A percentile compares a stretch with the other conserved stretches of the same genome.
Conservation (phyloP, 1,140 invertebrate genomes). For the Capitella teleta region DNA sequence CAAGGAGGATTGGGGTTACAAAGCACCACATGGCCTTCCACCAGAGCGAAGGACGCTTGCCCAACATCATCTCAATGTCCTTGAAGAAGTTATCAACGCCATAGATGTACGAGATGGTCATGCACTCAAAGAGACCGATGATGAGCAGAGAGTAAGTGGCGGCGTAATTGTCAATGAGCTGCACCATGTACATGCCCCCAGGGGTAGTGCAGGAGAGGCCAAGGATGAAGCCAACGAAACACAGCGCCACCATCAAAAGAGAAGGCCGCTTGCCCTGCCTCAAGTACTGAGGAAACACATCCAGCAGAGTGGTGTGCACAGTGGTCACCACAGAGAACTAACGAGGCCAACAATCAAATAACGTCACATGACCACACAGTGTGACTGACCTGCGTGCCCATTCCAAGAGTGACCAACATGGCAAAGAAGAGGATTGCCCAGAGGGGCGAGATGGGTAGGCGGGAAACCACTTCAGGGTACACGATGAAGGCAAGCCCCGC, state of each 20-base stretch:
- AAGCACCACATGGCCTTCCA: constrained; percentile 71
- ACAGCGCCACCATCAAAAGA: constrained; percentile 10
- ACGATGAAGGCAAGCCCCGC: constrained; percentile 91
- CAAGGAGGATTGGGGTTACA: constrained; percentile 62
- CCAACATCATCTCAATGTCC: constrained; percentile 35
- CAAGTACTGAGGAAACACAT: constrained; percentile 14
- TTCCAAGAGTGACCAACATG: constrained; percentile 85
- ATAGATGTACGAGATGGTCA: constrained; percentile 70
- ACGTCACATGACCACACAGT: neutral
- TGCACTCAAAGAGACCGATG: constrained; percentile 54
- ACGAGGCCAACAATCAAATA: neutral
- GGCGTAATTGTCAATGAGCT: constrained; percentile 73
- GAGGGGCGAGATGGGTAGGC: constrained; percentile 80
- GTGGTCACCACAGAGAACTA: constrained; percentile 19
- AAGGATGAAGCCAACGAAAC: constrained; percentile 13
- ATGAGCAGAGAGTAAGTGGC: constrained; percentile 73
- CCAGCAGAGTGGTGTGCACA: constrained; percentile 17
- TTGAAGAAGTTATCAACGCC: constrained; percentile 28
- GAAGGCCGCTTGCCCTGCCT: constrained; percentile 4
- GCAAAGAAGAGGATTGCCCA: constrained; percentile 98
- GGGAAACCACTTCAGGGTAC: constrained; percentile 89
- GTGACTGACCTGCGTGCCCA: constrained; percentile 68
- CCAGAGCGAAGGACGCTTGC: constrained; percentile 16
- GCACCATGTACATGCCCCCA: constrained; percentile 68
- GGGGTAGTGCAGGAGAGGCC: constrained; percentile 19